Base-by-base conservation (phyloP, 2,113 vertebrate species). In the Vulpes lagopus region DNA sequence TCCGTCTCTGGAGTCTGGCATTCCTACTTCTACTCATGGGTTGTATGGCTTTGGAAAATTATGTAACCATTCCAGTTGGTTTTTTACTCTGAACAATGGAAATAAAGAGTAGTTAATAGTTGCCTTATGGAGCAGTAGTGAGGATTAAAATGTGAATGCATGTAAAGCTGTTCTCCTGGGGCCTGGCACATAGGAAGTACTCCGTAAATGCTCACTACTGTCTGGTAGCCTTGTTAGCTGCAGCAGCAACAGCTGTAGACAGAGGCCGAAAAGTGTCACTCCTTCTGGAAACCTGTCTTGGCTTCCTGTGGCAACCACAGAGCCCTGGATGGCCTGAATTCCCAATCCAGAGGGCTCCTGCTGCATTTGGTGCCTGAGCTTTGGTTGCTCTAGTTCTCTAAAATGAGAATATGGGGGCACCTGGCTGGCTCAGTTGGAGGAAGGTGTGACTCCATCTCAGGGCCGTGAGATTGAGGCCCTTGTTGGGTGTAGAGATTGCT, bases 71-170 rank as follows among this genome's bases (percentile, higher is more conserved):
- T 94, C 23, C 22, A 86, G 3, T 67, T 96, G 55, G 79, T 92
- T 90, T 90, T 95, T 14, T 23, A 81, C n/a, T 93, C 73, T 74
- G 62, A 79, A 80, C 93, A 96, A 78, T 95, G 43, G 80, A 57
- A 89, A 57, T 79, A 84, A 95, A 79, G 51, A n/a, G 17, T 43
- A 62, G 51, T 32, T 64, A 62, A 49, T 85, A 60, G 12, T 62
- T 93, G 69, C 27, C 89, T 84, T 30, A 20, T 27, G 57, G 12
- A 67, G 22, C 38, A 76, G 10, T 94, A 94, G 38, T 78, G 64
- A 73, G n/a, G 32, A 88, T 11, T 81, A 32, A 69, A 76, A 38
- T 91, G 49, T 35, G 32, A 43, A 55, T 20, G 1, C 20, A 14
- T 65, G 49, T 83, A 78, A 93, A 94, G 53, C 35, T 79, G 19